Base-by-base conservation (phyloP, 1,140 invertebrate species). In the Orchestia grillus region DNA sequence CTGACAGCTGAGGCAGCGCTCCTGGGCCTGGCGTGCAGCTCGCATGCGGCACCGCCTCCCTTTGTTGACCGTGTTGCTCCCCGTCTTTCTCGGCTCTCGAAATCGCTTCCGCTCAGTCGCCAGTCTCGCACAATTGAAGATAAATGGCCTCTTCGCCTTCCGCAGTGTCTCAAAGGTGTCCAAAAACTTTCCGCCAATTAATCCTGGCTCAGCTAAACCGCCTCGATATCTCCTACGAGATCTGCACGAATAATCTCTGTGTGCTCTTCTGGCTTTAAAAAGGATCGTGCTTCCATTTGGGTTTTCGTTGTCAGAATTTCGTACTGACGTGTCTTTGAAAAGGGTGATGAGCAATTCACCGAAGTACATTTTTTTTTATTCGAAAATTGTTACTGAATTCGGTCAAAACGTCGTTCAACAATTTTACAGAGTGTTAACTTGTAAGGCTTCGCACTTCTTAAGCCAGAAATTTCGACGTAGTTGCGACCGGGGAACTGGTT, bases 101-200 rank as follows among this genome's bases (percentile, higher is more conserved):
- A 77, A 77, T 77, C 62, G 62, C 62, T 77, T 77, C 62, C 62
- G 62, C 62, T 77, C 62, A 77, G 62, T 77, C 62, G 62, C 62
- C 62, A 77, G 62, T 77, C 62, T 77, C 36, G 62, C 62, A 77
- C 62, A 77, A 77, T 77, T 77, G 62, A 77, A 77, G 62, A 77
- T 77, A 77, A 77, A 77, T 77, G 62, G 62, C 11, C 62, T 15
- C 62, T 36, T 77, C 62, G 62, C 15, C 62, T 77, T 77, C 62
- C 62, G 11, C 28, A 77, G 62, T 77, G 62, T 77, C 62, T 77
- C 28, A 36, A 77, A 77, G 62, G 62, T 77, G 62, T 77, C 62
- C 62, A 77, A 77, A 77, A 77, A 77, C 62, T 77, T 77, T 36
- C 28, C 62, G 11, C 62, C 62, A 77, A 77, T 77, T 77, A 77